phyloP scores from a whole-genome alignment of 2,888 invertebrate genomes.

The Apantesis nais region DNA sequence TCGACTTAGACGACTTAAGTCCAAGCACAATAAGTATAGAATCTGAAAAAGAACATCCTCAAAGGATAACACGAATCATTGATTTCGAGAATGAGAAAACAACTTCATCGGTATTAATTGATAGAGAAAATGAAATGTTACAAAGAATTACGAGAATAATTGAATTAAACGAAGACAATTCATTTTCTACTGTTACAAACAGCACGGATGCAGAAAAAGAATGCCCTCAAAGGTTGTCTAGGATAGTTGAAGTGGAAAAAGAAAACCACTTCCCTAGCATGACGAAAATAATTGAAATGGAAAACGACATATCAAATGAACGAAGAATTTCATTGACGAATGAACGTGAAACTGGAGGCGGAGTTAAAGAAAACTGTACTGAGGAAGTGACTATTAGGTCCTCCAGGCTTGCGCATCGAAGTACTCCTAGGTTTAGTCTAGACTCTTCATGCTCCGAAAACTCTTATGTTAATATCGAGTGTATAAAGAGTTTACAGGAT shows the following conservation, averaged over 20 bases:
- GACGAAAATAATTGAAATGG: conserved; percentile 83
- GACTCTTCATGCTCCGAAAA: conserved; percentile 85
- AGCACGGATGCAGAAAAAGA: conserved; percentile 69
- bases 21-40: conserved; percentile 61
- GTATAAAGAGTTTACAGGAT: conserved; percentile 83
- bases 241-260: conserved; percentile 75
- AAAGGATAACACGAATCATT: conserved; percentile 79
- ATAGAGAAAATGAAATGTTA: conserved; percentile 66
- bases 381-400: conserved; percentile 75
- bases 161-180: conserved; percentile 75
- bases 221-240: conserved; percentile 68
- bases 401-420: conserved; percentile 73
- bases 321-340: conserved; percentile 79
- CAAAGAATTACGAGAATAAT: conserved; percentile 79
- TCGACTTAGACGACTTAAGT: conserved; percentile 75
- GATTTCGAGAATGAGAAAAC: conserved; percentile 73
- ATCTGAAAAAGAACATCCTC: conserved; percentile 70
- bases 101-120: conserved; percentile 60
- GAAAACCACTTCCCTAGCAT: conserved; percentile 78
- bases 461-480: conserved; percentile 84
- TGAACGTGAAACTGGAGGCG: conserved; percentile 81
- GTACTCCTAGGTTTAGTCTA: conserved; percentile 80
- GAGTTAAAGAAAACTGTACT: conserved; percentile 63
- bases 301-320: conserved; percentile 82
- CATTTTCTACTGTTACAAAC: conserved; percentile 69